phyloP scores from a whole-genome alignment of 53 echinoderm and acorn worm species.

The Holothuria leucospilota region DNA sequence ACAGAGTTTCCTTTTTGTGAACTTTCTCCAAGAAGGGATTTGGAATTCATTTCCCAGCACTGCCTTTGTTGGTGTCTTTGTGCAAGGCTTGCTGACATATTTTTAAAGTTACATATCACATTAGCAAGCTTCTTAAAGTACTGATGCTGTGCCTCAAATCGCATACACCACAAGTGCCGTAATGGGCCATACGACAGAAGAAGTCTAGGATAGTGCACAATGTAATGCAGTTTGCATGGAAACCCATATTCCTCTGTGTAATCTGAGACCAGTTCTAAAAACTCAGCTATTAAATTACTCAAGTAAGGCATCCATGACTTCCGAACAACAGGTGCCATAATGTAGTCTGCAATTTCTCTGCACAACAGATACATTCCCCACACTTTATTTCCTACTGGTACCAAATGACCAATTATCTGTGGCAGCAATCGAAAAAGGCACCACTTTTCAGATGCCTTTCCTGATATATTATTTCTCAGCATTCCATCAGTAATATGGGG shows the following conservation, averaged over 20 bases:
- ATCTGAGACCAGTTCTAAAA: slow-evolving; percentile 36
- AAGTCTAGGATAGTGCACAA: slow-evolving; percentile 45
- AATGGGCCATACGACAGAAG: slow-evolving; percentile 50
- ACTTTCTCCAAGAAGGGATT: slow-evolving; percentile 9
- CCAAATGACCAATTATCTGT: slow-evolving; percentile 48
- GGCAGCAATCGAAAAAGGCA: slow-evolving; percentile 55
- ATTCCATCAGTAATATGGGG: slow-evolving; percentile 14
- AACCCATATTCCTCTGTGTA: slow-evolving; percentile 47
- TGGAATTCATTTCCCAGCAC: slow-evolving; percentile 50
- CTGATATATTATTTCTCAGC: slow-evolving; percentile 35
- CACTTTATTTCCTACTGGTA: slow-evolving; percentile 46
- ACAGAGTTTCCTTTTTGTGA: slow-evolving; percentile 11
- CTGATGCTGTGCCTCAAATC: slow-evolving; percentile 66
- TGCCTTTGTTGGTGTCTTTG: slow-evolving; percentile 57
- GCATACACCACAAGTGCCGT: slow-evolving; percentile 61
- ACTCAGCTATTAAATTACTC: slow-evolving; percentile 48
- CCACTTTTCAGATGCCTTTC: slow-evolving; percentile 57
- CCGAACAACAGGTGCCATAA: slow-evolving; percentile 45
- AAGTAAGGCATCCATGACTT: slow-evolving; percentile 64
- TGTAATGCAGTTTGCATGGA: slow-evolving; percentile 64
- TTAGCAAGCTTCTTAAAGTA: slow-evolving; percentile 58
- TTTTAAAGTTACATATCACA: slow-evolving; percentile 53
- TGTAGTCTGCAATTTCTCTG: slow-evolving; percentile 54
- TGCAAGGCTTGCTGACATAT: slow-evolving; percentile 50
- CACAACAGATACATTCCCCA: slow-evolving; percentile 60